Base-by-base conservation (phyloP, 2,888 invertebrate species). In the Zonitis immaculata region DNA sequence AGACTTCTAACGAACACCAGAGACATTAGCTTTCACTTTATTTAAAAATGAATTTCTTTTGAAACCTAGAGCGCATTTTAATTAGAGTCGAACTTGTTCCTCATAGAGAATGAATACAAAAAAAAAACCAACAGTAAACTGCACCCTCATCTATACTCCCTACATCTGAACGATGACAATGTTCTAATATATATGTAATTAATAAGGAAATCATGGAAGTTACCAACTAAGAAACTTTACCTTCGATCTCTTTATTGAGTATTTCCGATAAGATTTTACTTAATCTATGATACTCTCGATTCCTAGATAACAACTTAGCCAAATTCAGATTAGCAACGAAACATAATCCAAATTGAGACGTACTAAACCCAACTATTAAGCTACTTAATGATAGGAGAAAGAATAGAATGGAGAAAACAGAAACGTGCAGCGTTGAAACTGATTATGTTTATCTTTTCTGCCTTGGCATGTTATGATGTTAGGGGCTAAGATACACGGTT, bases 371-470 rank as follows among this genome's bases (percentile, higher is more conserved):
- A 44, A 35, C 44, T 39, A 14, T 52, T 44, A 27, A 52, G 52
- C 48, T 44, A 22, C 44, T 52, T 52, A 52, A 52, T n/a, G n/a
- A n/a, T 52, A 52, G 44, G 48, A 52, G n/a, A n/a, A n/a, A n/a
- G n/a, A n/a, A n/a, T n/a, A n/a, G n/a, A 47, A 53, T 45, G 53
- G 49, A 39, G 11, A 18, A 39, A 39, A 18, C 20, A 39, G 39
- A 43, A 49, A 53, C 43, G 46, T 48, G 45, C 42, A 49, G 49
- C 42, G 43, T 42, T 43, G 46, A 42, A 22, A 22, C 3, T 22
- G 22, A 22, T 22, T 22, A 5, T 22, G 52, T 52, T 52, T 52
- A 52, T 52, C 52, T 22, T 52, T 52, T 47, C 48, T 14, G 26
- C 44, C 14, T 26, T 52, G 52, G 46, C 53, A 49, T 42, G 32